A percentile compares a stretch with the other conserved stretches of the same genome.
Evolutionary conservation across 1,140 invertebrate genomes (phyloP).

Genomic region (Drosophila ironensis): DNA sequence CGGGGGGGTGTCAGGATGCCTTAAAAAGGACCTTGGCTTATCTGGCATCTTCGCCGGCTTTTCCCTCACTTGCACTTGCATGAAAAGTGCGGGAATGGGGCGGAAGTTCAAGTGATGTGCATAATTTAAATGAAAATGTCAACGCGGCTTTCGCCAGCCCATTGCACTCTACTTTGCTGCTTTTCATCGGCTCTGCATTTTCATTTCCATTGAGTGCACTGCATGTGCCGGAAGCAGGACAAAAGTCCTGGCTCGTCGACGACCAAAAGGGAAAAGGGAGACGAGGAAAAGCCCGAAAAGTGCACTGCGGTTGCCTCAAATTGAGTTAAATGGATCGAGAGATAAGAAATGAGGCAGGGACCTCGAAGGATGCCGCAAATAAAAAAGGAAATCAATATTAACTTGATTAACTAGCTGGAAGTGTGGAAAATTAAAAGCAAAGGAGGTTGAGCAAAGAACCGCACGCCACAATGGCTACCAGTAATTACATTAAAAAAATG

Average conservation of each 20-base stretch:
- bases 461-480: neutral
- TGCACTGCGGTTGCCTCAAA: slow-evolving; percentile 54
- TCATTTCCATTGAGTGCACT: slow-evolving; percentile 29
- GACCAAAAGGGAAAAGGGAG: neutral
- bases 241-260: slow-evolving; percentile 39
- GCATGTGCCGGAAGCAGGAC: slow-evolving; percentile 48
- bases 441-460: neutral
- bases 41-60: slow-evolving; percentile 40
- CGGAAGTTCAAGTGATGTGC: slow-evolving; percentile 77
- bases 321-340: slow-evolving; percentile 56
- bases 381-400: slow-evolving; percentile 27
- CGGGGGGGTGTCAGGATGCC: neutral
- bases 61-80: slow-evolving; percentile 34
- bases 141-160: slow-evolving; percentile 74
- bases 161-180: slow-evolving; percentile 60
- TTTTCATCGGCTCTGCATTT: slow-evolving; percentile 30
- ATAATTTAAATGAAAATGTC: slow-evolving; percentile 81
- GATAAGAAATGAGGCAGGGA: slow-evolving; percentile 32
- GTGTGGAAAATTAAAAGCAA: neutral
- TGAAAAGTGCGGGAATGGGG: neutral
- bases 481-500: neutral
- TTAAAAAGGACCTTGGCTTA: slow-evolving; percentile 51
- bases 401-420: slow-evolving; percentile 35
- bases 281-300: slow-evolving; percentile 26
- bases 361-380: neutral